phyloP scores from a whole-genome alignment of 2,888 invertebrate species.

The Lymantria dispar region DNA sequence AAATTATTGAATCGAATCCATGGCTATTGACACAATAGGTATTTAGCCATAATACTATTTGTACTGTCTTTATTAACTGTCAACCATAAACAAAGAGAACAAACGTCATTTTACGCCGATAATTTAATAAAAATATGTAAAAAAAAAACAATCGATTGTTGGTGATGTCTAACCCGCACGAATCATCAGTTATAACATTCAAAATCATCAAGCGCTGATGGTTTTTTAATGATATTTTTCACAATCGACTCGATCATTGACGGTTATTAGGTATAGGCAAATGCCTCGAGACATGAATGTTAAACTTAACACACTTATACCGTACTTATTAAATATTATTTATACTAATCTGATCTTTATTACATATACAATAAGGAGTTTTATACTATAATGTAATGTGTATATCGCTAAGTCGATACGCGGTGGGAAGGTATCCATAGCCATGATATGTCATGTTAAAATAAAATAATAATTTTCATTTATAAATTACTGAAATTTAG shows the following conservation, averaged over 20 bases:
- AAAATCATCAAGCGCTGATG: conserved; percentile 81
- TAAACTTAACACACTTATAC: conserved; percentile 43
- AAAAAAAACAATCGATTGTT: conserved; percentile 72
- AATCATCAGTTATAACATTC: conserved; percentile 64
- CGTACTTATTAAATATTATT: conserved; percentile 20
- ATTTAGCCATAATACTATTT: too few relatives aligned
- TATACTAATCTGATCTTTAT: conserved; percentile 43
- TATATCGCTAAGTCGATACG: conserved; percentile 41
- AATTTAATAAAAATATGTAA: conserved; percentile 71
- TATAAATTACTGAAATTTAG: too few relatives aligned
- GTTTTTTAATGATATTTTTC: conserved; percentile 84
- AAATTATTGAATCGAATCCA: too few relatives aligned
- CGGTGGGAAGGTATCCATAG: conserved; percentile 30
- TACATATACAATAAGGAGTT: conserved; percentile 24
- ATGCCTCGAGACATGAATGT: conserved; percentile 66
- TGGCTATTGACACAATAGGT: too few relatives aligned
- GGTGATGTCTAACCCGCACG: conserved; percentile 66
- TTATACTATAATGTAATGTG: conserved; percentile 4
- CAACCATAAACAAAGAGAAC: too few relatives aligned
- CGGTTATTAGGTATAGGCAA: conserved; percentile 78
- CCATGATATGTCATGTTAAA: conserved; percentile 30
- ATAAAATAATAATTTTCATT: conserved; percentile 13
- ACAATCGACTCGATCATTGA: conserved; percentile 80
- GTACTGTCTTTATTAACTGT: too few relatives aligned
- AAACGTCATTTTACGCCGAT: too few relatives aligned